Evolutionary conservation across 1,140 invertebrate species (phyloP).

Genomic region (Aphaenogaster floridana): DNA sequence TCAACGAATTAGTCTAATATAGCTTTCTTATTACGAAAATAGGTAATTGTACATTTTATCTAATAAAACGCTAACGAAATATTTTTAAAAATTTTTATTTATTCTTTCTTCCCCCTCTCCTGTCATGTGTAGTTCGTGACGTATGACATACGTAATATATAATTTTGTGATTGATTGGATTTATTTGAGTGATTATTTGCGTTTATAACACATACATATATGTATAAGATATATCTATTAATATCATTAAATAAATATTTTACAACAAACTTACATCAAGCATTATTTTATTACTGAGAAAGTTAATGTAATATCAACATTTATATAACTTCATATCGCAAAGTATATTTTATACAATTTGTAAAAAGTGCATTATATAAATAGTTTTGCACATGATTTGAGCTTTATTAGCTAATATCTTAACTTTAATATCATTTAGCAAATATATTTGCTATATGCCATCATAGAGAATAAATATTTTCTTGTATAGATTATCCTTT

Average conservation of each 20-base stretch:
- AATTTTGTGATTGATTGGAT: background rate
- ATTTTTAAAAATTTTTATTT: conserved; percentile 69
- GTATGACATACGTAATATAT: background rate
- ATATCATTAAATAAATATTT: background rate
- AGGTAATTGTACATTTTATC: conserved; percentile 86
- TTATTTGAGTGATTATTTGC: conserved; percentile 6
- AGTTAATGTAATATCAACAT: background rate
- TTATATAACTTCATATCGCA: background rate
- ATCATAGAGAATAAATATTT: background rate
- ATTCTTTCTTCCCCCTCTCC: background rate
- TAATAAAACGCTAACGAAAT: conserved; percentile 85
- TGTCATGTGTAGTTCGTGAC: background rate
- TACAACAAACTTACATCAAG: background rate
- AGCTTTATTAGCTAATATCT: conserved; percentile 40
- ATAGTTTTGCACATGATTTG: background rate
- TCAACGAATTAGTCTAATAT: conserved; percentile 86
- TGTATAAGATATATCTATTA: background rate
- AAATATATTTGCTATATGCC: background rate
- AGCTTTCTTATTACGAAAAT: conserved; percentile 84
- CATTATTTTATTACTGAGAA: conserved; percentile 1
- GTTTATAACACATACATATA: background rate
- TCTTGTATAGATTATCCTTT: conserved; percentile 92
- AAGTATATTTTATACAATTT: conserved; percentile 49
- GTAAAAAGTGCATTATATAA: conserved; percentile 39
- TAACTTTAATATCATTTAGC: background rate